A percentile compares a stretch with the other conserved stretches of the same genome.
Evolutionary conservation across 2,797 vertebrate genomes (phyloP).

Genomic region (Sebastes taczanowskii): DNA sequence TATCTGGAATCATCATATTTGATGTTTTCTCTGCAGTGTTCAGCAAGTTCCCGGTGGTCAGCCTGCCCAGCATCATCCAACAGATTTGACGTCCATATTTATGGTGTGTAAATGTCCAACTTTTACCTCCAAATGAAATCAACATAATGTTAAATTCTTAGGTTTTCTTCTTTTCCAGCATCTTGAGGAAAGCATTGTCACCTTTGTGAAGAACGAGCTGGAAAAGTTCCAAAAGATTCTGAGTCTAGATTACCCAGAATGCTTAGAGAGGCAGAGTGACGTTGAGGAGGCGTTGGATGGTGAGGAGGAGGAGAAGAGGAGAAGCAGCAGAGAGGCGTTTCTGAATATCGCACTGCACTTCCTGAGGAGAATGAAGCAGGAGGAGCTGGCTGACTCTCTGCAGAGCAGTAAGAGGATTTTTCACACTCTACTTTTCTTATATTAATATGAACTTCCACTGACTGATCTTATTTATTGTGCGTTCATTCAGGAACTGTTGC

Average conservation of each 20-base stretch:
- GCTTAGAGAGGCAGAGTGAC: background rate
- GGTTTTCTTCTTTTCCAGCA: background rate
- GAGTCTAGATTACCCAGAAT: background rate
- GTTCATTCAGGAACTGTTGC: background rate
- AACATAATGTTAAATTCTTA: background rate
- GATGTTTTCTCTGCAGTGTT: background rate
- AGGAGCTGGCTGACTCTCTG: background rate
- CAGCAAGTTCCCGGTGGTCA: background rate
- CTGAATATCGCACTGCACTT: slow-evolving; percentile 1
- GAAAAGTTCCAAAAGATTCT: background rate
- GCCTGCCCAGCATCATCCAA: background rate
- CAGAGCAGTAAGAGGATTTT: background rate
- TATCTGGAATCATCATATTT: background rate
- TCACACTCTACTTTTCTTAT: background rate
- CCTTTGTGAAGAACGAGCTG: slow-evolving; percentile 6
- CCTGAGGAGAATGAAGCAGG: background rate
- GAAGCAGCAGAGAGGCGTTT: background rate
- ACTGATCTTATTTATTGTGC: background rate
- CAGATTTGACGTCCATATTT: slow-evolving; percentile 2
- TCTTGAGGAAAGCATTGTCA: background rate
- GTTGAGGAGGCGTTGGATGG: background rate
- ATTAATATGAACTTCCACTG: background rate
- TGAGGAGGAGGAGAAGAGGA: background rate
- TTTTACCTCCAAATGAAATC: background rate
- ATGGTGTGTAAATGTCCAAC: background rate